Percentiles rank a stretch among this genome's conserved stretches.
Evolutionary conservation across 2,797 vertebrate genomes (phyloP).

Genomic region (Steatocranus sp.): DNA sequence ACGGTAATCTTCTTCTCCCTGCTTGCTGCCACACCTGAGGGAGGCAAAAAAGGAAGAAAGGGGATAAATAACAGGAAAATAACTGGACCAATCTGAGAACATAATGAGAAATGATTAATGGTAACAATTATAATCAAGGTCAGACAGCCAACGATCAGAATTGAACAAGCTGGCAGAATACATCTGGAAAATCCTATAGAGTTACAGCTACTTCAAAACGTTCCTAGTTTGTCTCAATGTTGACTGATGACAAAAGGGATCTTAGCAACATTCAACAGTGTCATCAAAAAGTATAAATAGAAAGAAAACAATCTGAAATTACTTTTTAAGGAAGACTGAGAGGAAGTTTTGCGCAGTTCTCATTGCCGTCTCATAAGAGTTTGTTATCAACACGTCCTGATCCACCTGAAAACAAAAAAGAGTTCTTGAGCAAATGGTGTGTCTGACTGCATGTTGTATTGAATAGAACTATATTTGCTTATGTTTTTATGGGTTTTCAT

Average conservation of each 20-base stretch:
- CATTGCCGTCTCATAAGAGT: constrained; percentile 97
- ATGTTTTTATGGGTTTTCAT: background rate
- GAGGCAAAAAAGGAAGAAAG: background rate
- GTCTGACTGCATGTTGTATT: background rate
- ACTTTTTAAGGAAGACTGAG: constrained; percentile 98
- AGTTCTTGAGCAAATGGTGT: background rate
- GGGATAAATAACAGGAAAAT: background rate
- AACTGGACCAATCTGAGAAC: background rate
- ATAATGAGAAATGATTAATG: background rate
- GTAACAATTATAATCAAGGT: background rate
- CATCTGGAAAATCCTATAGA: background rate
- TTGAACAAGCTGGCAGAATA: background rate
- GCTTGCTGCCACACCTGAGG: constrained; percentile 93
- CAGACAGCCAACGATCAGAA: background rate
- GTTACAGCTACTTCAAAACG: background rate
- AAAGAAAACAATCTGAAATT: constrained; percentile 35
- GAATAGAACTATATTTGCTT: background rate
- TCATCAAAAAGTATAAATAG: background rate
- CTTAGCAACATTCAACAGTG: background rate
- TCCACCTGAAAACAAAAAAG: constrained; percentile 78
- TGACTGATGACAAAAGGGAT: background rate
- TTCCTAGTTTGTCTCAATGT: background rate
- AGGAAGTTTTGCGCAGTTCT: constrained; percentile 97
- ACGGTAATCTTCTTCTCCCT: constrained; percentile 97
- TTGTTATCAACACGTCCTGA: constrained; percentile 94